These are phyloP conservation scores for Cephalopachus bancanus DNA, from an alignment of 2,797 vertebrate genomes.

Conservation along the genomic window DNA sequence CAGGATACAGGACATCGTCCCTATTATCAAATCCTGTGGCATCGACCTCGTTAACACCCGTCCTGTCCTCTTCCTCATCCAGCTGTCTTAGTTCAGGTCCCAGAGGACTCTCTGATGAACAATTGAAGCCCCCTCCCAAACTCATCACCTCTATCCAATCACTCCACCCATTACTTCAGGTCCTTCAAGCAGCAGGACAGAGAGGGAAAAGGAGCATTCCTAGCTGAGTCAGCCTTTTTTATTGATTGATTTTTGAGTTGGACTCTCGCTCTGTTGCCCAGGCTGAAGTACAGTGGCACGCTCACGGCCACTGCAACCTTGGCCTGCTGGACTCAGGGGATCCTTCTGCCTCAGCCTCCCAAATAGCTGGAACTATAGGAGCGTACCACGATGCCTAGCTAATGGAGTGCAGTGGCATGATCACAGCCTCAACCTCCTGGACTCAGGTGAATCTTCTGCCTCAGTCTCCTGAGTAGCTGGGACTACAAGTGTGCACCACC, in stretches of 20 bases:
- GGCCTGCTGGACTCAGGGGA: too few relatives aligned
- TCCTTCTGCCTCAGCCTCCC: too few relatives aligned
- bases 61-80: neutral
- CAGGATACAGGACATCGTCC: neutral
- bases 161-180: neutral
- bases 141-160: neutral
- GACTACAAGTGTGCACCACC: too few relatives aligned
- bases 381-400: too few relatives aligned
- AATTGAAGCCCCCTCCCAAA: neutral
- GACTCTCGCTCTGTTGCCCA: too few relatives aligned
- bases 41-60: neutral
- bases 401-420: too few relatives aligned
- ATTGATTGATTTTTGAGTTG: neutral
- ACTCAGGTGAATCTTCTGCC: too few relatives aligned
- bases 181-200: conserved; percentile 37
- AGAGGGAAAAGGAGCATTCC: neutral
- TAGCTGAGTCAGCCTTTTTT: conserved; percentile 28
- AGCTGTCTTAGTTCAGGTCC: neutral
- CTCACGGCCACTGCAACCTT: too few relatives aligned
- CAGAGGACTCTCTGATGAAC: neutral
- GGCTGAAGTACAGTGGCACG: too few relatives aligned
- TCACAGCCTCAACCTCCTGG: too few relatives aligned
- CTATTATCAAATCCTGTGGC: neutral
- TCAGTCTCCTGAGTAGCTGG: too few relatives aligned
- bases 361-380: too few relatives aligned